phyloP scores from a whole-genome alignment of 1,140 invertebrate species.

The Papilio xuthus region DNA sequence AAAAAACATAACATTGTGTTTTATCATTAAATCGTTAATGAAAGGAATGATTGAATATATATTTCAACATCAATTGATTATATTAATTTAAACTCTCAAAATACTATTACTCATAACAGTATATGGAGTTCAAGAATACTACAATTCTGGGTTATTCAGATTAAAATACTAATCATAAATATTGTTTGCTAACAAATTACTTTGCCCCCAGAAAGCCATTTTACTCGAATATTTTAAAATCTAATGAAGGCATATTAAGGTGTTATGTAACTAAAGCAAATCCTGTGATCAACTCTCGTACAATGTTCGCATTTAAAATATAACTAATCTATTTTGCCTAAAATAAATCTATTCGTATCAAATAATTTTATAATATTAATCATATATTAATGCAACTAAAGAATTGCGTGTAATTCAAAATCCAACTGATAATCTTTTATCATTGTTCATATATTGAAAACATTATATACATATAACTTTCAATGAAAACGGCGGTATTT shows the following conservation, averaged over 20 bases:
- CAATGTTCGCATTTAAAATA: constrained; percentile 64
- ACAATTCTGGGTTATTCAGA: constrained; percentile 10
- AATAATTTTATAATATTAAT: constrained; percentile 49
- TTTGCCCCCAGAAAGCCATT: constrained; percentile 44
- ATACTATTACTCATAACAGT: constrained; percentile 52
- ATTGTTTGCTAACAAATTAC: constrained; percentile 36
- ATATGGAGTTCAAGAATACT: constrained; percentile 44
- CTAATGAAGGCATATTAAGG: constrained; percentile 76
- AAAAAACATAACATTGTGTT: constrained; percentile 51
- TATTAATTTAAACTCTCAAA: constrained; percentile 46
- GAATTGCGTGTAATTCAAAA: constrained; percentile 46
- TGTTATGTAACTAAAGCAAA: constrained; percentile 65
- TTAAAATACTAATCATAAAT: constrained; percentile 50
- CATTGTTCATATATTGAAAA: constrained; percentile 61
- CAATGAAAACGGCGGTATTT: constrained; percentile 47
- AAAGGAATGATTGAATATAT: constrained; percentile 74
- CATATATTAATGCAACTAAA: constrained; percentile 40
- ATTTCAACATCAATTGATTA: constrained; percentile 43
- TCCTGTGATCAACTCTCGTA: constrained; percentile 57
- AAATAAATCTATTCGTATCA: constrained; percentile 71
- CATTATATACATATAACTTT: constrained; percentile 79
- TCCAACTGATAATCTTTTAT: constrained; percentile 42
- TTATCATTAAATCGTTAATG: constrained; percentile 50
- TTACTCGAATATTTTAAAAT: constrained; percentile 56
- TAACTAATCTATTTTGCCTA: constrained; percentile 68